Evolutionary conservation across 2,888 invertebrate species (phyloP), one percentile per base, ranked within the genome.

Genomic region (Eugnorisma glareosa): DNA sequence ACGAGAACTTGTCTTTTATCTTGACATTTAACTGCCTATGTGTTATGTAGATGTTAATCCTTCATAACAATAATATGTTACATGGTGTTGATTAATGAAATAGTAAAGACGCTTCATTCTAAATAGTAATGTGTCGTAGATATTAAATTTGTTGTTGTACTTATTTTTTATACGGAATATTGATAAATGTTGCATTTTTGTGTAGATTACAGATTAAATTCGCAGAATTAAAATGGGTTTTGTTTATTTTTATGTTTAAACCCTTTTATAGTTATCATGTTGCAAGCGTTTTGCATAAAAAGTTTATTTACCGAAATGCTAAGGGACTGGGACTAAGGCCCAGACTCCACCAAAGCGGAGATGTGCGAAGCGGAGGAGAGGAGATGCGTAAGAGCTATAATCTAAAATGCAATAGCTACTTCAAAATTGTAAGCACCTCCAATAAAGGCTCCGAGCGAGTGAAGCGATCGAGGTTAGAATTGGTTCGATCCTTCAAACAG

Each of bases 81-180:
- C 43, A 73, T 66, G 79, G 75, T 84, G 85, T 82, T 82, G 76
- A 84, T 84, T 71, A 85, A 72, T 73, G 31, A 74, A 77, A 73
- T 82, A 83, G 74, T 75, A 80, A 87, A 80, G 73, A 85, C 81
- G 94, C 94, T 94, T 94, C 87, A 88, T 92, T 91, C 88, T 90
- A 86, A 87, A 89, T 92, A 91, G 91, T 89, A 87, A 93, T 90
- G 92, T 93, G 92, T 91, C 90, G 91, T 94, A 94, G 94, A 93
- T 92, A 90, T 94, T 93, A 90, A 91, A 94, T 95, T 93, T 92
- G 94, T 95, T 95, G 93, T 95, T 94, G 91, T 94, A 94, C 91
- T 96, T 96, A 96, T 96, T 96, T 95, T 94, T 95, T 95, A 95
- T 95, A 95, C 93, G 91, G 89, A 89, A 92, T 96, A 95, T 95